Conservation (phyloP, 2,113 vertebrate species). For the Phylloscopus whistleri region DNA sequence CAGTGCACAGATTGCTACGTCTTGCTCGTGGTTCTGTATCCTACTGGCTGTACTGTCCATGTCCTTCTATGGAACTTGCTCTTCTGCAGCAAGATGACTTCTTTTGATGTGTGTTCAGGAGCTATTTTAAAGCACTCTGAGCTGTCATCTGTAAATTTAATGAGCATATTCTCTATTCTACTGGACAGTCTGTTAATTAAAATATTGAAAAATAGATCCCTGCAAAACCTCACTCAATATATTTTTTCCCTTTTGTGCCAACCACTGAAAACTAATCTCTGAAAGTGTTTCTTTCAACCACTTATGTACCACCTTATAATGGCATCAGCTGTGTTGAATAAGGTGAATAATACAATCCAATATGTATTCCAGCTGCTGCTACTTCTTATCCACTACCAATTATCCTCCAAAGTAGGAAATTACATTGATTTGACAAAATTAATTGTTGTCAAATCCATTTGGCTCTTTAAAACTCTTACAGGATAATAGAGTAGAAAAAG, state of each 20-base stretch:
- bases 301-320: not conserved
- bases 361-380: conserved; percentile 5
- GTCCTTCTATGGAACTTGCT: not conserved
- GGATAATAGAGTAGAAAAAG: not conserved
- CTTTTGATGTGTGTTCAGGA: not conserved
- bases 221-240: not conserved
- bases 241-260: not conserved
- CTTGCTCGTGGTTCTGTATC: not conserved
- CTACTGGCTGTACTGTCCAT: not conserved
- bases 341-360: not conserved
- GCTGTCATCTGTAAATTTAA: not conserved
- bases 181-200: conserved; percentile 18
- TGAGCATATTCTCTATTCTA: not conserved
- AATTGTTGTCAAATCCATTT: conserved; percentile 29
- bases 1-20: rapidly evolving
- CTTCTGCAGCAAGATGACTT: not conserved
- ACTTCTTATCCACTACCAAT: conserved; percentile 4
- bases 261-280: conserved; percentile 7
- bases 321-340: not conserved
- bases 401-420: not conserved
- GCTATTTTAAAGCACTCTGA: not conserved
- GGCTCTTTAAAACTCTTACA: not conserved
- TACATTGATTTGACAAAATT: conserved; percentile 24
- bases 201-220: conserved; percentile 13
- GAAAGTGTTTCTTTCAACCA: not conserved